phyloP scores from a whole-genome alignment of 2,113 vertebrate genomes.

The Arvicanthis niloticus region DNA sequence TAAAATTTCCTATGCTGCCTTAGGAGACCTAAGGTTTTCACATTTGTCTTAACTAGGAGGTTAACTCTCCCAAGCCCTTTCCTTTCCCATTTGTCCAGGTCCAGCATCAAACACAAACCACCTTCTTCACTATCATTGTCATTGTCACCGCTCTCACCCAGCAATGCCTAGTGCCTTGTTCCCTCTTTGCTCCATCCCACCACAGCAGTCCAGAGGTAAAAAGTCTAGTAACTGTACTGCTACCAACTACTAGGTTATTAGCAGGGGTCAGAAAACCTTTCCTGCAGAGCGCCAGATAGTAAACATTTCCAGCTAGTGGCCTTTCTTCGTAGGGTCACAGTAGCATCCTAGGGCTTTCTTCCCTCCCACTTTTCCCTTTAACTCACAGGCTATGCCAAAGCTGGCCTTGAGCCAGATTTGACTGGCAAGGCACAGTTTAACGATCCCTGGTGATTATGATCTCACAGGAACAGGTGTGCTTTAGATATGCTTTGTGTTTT shows the following conservation, averaged over 20 bases:
- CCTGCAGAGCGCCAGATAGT: fast-evolving
- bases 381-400: not conserved
- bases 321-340: not conserved
- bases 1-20: not conserved
- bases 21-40: not conserved
- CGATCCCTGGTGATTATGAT: too few species aligned
- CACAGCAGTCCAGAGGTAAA: fast-evolving
- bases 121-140: fast-evolving
- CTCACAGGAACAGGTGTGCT: not conserved
- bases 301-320: not conserved
- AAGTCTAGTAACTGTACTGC: not conserved
- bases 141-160: fast-evolving
- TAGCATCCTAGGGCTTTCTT: not conserved
- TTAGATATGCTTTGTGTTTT: not conserved
- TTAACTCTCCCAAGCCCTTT: not conserved
- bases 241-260: fast-evolving
- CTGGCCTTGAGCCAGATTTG: not conserved
- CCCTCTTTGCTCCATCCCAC: not conserved
- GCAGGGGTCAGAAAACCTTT: not conserved
- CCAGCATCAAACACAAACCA: not conserved
- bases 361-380: not conserved
- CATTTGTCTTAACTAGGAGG: not conserved
- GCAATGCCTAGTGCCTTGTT: not conserved
- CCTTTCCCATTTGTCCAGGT: not conserved
- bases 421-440: not conserved